Percentiles rank a stretch among this genome's conserved stretches.
phyloP scores from a whole-genome alignment of 1,140 invertebrate species.

The Euura lappo region DNA sequence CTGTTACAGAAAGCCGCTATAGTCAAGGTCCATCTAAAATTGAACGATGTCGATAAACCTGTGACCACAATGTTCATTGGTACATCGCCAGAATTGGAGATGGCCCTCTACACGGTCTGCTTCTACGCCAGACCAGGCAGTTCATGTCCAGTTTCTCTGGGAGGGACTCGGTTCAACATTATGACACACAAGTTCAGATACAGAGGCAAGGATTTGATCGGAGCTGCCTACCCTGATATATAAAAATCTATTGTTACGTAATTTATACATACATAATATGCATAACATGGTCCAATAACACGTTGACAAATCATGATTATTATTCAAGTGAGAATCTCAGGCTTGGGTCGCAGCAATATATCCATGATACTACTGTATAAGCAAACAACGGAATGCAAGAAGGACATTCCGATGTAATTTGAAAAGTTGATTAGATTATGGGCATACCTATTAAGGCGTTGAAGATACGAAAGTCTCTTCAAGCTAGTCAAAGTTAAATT shows the following conservation, averaged over 20 bases:
- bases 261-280: too few relatives aligned
- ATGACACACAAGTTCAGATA: constrained; percentile 76
- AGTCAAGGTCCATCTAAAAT: constrained; percentile 78
- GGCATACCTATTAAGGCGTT: too few relatives aligned
- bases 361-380: too few relatives aligned
- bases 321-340: not conserved
- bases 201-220: constrained; percentile 76
- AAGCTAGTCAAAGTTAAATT: too few relatives aligned
- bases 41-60: constrained; percentile 77
- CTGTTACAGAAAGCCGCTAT: constrained; percentile 76
- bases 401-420: too few relatives aligned
- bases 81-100: constrained; percentile 91
- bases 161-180: constrained; percentile 73
- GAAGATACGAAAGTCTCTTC: too few relatives aligned
- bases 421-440: too few relatives aligned
- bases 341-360: not conserved
- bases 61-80: constrained; percentile 85
- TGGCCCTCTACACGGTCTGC: constrained; percentile 89
- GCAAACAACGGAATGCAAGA: too few relatives aligned
- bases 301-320: not conserved
- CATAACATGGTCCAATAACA: constrained; percentile 3
- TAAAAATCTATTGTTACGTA: too few relatives aligned
- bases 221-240: constrained; percentile 81
- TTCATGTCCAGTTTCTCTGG: constrained; percentile 75
- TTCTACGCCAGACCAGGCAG: constrained; percentile 74